phyloP scores from a whole-genome alignment of 2,113 vertebrate genomes.

The Etheostoma spectabile region DNA sequence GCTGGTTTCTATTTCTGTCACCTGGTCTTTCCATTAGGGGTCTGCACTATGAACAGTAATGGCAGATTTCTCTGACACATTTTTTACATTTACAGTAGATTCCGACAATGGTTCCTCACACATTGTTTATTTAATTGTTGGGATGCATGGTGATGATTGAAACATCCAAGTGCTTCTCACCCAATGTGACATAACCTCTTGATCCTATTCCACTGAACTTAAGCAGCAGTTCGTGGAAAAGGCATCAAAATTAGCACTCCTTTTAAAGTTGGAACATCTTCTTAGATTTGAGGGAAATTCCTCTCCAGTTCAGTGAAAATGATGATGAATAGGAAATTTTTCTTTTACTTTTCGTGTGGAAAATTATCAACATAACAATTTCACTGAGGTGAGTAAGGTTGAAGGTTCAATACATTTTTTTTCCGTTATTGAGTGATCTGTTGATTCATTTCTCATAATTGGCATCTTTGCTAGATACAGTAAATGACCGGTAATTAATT shows the following conservation, averaged over 20 bases:
- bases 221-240: not conserved
- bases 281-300: not conserved
- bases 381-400: too few relatives aligned
- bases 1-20: not conserved
- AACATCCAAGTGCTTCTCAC: not conserved
- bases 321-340: too few relatives aligned
- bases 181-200: not conserved
- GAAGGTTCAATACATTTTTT: too few relatives aligned
- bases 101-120: not conserved
- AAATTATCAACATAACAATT: too few relatives aligned
- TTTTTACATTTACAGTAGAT: not conserved
- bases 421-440: too few relatives aligned
- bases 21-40: not conserved
- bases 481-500: too few relatives aligned
- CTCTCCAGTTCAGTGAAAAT: not conserved
- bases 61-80: not conserved
- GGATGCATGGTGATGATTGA: not conserved
- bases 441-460: too few relatives aligned
- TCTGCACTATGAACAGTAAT: not conserved
- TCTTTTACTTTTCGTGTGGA: too few relatives aligned
- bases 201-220: not conserved
- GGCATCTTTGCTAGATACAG: too few relatives aligned
- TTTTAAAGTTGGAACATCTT: not conserved
- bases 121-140: not conserved
- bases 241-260: too few relatives aligned